phyloP scores from a whole-genome alignment of 2,113 vertebrate genomes.

The Atrichornis clamosus region DNA sequence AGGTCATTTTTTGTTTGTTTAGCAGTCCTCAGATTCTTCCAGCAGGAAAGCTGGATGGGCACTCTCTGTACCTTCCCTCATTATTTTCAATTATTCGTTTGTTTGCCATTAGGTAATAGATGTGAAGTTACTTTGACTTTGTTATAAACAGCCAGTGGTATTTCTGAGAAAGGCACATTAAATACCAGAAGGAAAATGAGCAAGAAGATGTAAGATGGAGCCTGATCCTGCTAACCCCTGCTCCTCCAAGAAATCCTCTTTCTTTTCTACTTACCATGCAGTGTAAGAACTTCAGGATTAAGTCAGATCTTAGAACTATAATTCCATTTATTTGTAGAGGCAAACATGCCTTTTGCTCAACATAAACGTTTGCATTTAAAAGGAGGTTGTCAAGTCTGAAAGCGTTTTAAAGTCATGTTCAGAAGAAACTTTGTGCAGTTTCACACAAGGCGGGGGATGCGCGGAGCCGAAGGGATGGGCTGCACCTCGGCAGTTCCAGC shows the following conservation, averaged over 20 bases:
- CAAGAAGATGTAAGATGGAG: not conserved
- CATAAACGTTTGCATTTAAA: conserved; percentile 49
- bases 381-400: not conserved
- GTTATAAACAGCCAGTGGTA: not conserved
- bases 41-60: not conserved
- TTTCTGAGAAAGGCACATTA: not conserved
- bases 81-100: not conserved
- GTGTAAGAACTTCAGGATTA: conserved; percentile 29
- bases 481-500: conserved; percentile 40
- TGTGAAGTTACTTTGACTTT: not conserved
- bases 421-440: not conserved
- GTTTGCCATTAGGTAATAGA: not conserved
- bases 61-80: not conserved
- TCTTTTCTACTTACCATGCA: conserved; percentile 11
- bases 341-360: conserved; percentile 8
- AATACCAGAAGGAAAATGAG: not conserved
- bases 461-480: conserved; percentile 40
- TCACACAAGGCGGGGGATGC: not conserved
- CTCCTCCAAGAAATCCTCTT: conserved; percentile 2
- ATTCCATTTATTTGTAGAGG: conserved; percentile 40
- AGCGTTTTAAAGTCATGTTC: not conserved
- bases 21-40: not conserved
- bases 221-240: not conserved
- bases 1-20: not conserved
- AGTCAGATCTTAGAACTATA: conserved; percentile 28